Evolutionary conservation across 2,888 invertebrate genomes (phyloP), one percentile per base, ranked within the genome.

Genomic region (Drosophila imparisetae): DNA sequence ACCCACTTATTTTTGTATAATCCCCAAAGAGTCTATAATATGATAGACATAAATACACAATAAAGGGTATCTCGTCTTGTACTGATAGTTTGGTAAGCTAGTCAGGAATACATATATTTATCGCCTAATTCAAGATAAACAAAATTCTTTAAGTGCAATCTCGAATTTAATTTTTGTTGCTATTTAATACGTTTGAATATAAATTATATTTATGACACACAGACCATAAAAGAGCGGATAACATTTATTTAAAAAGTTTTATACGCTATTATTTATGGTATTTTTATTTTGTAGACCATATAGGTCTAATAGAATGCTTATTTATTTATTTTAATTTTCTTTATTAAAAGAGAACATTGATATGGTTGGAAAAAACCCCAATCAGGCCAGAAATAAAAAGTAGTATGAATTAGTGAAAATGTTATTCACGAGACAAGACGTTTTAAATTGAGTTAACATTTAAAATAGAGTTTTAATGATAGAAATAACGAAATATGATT

Each of bases 241-340:
- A 45, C 75, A 81, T 80, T 86, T 78, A 78, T 80, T 78, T 77
- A 18, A 72, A 81, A 83, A 83, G 62, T 81, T 78, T 71, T 63
- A 64, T 27, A 18, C 29, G 7, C 45, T 6, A 15, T 36, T 49
- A 38, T 13, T 21, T 13, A 15, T 40, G 45, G 24, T 27, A 45
- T 48, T 29, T 4, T 18, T 11, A 32, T 38, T 50, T 18, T 60
- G 7, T 10, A 27, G 13, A 38, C 10, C 6, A 24, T n/a, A n/a
- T 24, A 24, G 15, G 15, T 24, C 1, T 4, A 45, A 45, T n/a
- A n/a, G n/a, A n/a, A n/a, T 24, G 45, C 4, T 0, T 4, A 24
- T 8, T 45, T 8, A 45, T 45, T 8, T 24, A 24, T 8, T 45
- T 45, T 1, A 15, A 1, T 15, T 8, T 45, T 21, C 6, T 45